A percentile compares a stretch with the other conserved stretches of the same genome.
Evolutionary conservation across 1,140 invertebrate genomes (phyloP).

Genomic region (Augochlora pura): DNA sequence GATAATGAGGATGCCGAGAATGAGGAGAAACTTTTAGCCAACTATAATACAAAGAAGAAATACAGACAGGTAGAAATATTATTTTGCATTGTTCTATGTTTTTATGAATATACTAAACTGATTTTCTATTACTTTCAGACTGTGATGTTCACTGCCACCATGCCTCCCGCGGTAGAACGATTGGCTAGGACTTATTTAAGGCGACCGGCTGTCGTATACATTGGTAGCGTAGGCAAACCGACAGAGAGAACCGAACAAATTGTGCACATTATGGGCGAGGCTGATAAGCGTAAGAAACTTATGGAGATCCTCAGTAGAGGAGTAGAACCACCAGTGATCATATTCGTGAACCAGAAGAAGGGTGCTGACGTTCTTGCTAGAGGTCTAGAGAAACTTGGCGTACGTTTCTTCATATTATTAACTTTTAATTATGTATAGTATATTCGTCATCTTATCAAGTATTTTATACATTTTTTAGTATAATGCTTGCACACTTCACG

Average conservation of each 20-base stretch:
- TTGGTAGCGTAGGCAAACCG: constrained; percentile 98
- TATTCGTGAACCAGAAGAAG: constrained; percentile 99
- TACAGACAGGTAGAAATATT: constrained; percentile 88
- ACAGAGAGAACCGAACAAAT: constrained; percentile 99
- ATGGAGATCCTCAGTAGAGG: constrained; percentile 92
- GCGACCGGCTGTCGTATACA: constrained; percentile 98
- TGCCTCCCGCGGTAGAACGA: constrained; percentile 98
- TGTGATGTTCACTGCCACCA: constrained; percentile 99
- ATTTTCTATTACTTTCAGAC: constrained; percentile 84
- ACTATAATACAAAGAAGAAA: constrained; percentile 98
- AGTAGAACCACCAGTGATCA: constrained; percentile 98
- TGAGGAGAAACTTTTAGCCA: constrained; percentile 93
- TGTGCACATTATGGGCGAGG: constrained; percentile 96
- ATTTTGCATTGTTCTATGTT: neutral
- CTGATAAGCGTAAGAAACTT: constrained; percentile 95
- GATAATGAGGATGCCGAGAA: constrained; percentile 99
- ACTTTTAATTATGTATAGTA: neutral
- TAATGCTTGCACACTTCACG: constrained; percentile 98
- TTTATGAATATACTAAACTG: neutral
- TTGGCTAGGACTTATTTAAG: constrained; percentile 96
- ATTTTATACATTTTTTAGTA: constrained; percentile 81
- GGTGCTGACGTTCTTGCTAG: constrained; percentile 98
- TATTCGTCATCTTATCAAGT: neutral
- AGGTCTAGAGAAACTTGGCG: constrained; percentile 97
- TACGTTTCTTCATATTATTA: constrained; percentile 73